Conservation (phyloP, 2,888 invertebrate genomes). For the Morpho achilles region DNA sequence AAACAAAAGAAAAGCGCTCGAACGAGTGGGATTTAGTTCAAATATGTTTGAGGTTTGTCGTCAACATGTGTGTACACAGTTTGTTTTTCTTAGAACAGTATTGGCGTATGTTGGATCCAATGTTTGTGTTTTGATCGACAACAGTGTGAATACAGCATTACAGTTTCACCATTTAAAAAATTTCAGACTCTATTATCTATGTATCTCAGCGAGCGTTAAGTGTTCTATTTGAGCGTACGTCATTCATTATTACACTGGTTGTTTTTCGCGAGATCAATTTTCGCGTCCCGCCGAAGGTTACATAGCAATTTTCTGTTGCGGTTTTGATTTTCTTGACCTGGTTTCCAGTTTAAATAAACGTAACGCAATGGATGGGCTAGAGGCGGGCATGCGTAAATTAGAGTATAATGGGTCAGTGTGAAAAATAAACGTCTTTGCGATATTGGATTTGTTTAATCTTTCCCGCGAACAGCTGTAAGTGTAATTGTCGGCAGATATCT, state of each 20-base stretch:
- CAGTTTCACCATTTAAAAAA: constrained; percentile 24
- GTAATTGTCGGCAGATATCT: constrained; percentile 2
- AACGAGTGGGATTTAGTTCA: constrained; percentile 9
- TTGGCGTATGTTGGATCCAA: constrained; percentile 7
- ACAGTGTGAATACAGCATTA: constrained; percentile 8
- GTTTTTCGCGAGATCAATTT: constrained; percentile 25
- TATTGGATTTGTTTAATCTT: constrained; percentile 17
- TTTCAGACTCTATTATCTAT: constrained; percentile 40
- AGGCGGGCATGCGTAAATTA: constrained; percentile 44
- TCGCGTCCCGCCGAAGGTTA: constrained; percentile 46
- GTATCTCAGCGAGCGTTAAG: constrained; percentile 21
- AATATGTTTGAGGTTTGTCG: constrained; percentile 8
- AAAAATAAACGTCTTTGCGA: constrained; percentile 21
- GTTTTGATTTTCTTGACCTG: constrained; percentile 71
- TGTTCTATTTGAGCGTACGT: constrained; percentile 26
- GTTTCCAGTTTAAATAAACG: constrained; percentile 61
- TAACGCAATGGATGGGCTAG: constrained; percentile 64
- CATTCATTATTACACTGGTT: constrained; percentile 16
- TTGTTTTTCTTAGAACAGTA: constrained; percentile 2
- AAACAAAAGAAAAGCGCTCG: constrained; percentile 8
- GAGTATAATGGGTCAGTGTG: constrained; percentile 19
- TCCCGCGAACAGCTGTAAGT: constrained; percentile 7
- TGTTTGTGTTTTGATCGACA: not conserved
- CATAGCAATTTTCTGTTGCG: constrained; percentile 48
- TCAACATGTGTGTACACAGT: constrained; percentile 9